phyloP scores from a whole-genome alignment of 53 echinoderm and acorn worm species.

The Stichopus horrens region DNA sequence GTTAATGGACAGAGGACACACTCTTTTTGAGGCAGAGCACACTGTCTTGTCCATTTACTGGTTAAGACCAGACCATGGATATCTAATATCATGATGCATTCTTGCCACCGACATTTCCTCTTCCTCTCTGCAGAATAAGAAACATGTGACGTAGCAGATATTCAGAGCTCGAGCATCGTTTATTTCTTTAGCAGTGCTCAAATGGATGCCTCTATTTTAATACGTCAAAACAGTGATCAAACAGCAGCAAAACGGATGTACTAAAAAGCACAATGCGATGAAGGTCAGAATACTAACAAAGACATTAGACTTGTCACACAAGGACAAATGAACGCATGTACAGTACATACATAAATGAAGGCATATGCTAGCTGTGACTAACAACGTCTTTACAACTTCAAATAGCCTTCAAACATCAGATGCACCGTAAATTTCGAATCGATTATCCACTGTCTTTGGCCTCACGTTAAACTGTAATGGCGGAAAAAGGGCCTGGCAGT shows the following conservation, averaged over 20 bases:
- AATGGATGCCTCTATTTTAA: not conserved
- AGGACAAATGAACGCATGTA: not conserved
- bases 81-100: not conserved
- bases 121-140: not conserved
- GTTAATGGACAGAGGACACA: too few relatives aligned
- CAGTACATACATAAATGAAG: not conserved
- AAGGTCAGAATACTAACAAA: constrained; percentile 3
- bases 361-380: not conserved
- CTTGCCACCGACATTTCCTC: not conserved
- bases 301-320: not conserved
- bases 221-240: not conserved
- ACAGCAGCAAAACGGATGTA: not conserved
- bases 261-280: not conserved
- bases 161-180: not conserved
- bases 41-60: too few relatives aligned
- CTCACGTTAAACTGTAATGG: not conserved
- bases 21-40: too few relatives aligned
- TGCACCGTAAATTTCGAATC: constrained; percentile 1
- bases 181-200: constrained; percentile 14
- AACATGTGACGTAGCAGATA: not conserved
- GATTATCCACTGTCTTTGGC: not conserved
- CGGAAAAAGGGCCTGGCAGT: not conserved
- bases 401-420: not conserved
- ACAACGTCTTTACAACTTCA: not conserved
- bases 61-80: too few relatives aligned